Base-by-base conservation (phyloP, 2,888 invertebrate species). In the Aproaerema taeniolella region DNA sequence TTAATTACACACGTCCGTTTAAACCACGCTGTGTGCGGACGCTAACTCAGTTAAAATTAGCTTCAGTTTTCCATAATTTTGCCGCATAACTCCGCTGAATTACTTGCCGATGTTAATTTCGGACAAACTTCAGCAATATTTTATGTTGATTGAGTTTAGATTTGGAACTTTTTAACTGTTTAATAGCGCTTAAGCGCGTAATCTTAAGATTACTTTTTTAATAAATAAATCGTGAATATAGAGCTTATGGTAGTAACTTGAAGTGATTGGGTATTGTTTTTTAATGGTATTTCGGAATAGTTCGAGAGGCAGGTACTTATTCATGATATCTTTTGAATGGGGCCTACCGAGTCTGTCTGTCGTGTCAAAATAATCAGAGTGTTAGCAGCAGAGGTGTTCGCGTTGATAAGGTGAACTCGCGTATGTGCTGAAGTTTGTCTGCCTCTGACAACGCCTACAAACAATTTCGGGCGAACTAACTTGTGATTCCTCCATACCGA, bases 1-100 rank as follows among this genome's bases (percentile, higher is more conserved):
- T 68, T 64, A 63, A 72, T 71, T 66, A 67, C 56, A 53, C 45
- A 55, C 55, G 63, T 61, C 60, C 55, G 49, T 58, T 53, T 58
- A 55, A 68, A 67, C 65, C 58, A 65, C 34, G 50, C 43, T 52
- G 46, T 43, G 55, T 52, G 44, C 50, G 53, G 46, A 44, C 42
- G 43, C 41, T 59, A 65, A 66, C 47, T 64, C 38, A 34, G 53
- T 61, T 60, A 49, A 49, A 58, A 58, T n/a, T n/a, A n/a, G n/a
- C 43, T 52, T 53, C 11, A 47, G 41, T 49, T 49, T 50, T 41
- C 32, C 30, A 38, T 38, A 38, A 42, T 24, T 42, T 31, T 17
- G 30, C 5, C 33, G 30, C 17, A 12, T 13, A 34, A 4, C 28
- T 24, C 12, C 16, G 25, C 31, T 30, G 34, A 38, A 17, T 38